Conservation (phyloP, 2,888 invertebrate species). For the Nesidiocoris tenuis region DNA sequence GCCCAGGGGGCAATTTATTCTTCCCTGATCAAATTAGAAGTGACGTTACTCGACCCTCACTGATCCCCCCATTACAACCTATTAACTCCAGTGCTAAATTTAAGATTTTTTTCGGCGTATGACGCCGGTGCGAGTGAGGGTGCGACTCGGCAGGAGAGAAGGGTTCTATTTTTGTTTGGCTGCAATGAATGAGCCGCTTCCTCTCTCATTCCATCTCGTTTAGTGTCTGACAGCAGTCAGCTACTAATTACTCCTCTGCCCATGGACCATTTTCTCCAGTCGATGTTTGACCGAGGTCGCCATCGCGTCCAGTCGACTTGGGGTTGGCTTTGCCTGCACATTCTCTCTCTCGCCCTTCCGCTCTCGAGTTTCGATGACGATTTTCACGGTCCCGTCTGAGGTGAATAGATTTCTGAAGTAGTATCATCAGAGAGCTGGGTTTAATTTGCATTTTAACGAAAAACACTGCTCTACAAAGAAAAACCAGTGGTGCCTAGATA, state of each 20-base stretch:
- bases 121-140: neutral
- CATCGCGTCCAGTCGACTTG: slow-evolving; percentile 8
- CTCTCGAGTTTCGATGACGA: neutral
- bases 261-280: slow-evolving; percentile 26
- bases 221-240: slow-evolving; percentile 14
- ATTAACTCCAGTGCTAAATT: slow-evolving; percentile 5
- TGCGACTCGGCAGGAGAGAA: slow-evolving; percentile 9
- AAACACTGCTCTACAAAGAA: too few relatives aligned
- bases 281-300: slow-evolving; percentile 19
- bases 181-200: slow-evolving; percentile 41
- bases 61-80: slow-evolving; percentile 2
- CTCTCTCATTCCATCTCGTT: slow-evolving; percentile 41
- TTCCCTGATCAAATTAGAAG: slow-evolving; percentile 6
- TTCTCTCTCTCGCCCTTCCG: neutral
- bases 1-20: neutral
- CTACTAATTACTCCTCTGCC: slow-evolving; percentile 25
- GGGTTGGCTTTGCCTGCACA: neutral
- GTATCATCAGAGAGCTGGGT: neutral
- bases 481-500: too few relatives aligned
- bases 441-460: too few relatives aligned
- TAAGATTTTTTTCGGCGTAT: slow-evolving; percentile 1
- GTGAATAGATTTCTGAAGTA: neutral
- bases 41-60: slow-evolving; percentile 4
- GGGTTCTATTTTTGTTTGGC: slow-evolving; percentile 37
- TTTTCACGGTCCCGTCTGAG: neutral